Evolutionary conservation across 1,140 invertebrate species (phyloP).

Genomic region (Steinernema khuongi): DNA sequence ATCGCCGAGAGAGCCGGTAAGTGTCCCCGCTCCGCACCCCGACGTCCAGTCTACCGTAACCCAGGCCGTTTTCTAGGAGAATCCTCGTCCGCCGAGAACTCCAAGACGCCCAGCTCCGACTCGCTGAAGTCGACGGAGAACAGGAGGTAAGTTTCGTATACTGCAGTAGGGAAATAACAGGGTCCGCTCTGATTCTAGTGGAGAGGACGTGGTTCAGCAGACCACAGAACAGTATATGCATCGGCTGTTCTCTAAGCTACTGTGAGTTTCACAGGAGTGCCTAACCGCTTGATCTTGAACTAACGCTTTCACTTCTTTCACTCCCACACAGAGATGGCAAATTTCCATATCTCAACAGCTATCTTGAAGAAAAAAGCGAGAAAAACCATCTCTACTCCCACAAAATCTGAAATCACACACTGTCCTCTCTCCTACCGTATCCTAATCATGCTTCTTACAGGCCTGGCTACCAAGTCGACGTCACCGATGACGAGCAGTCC

Average conservation of each 20-base stretch:
- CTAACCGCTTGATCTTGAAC: not conserved
- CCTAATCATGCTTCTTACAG: not conserved
- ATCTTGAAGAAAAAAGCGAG: too few relatives aligned
- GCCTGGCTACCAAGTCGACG: conserved; percentile 12
- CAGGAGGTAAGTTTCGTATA: not conserved
- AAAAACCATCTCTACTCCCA: too few relatives aligned
- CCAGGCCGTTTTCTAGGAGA: conserved; percentile 1
- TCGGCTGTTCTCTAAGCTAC: conserved; percentile 14
- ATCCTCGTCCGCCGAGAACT: not conserved
- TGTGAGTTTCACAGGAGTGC: conserved; percentile 12
- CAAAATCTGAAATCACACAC: not conserved
- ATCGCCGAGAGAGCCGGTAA: conserved; percentile 48
- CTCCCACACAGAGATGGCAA: not conserved
- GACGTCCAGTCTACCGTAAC: conserved; percentile 11
- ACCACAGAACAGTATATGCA: conserved; percentile 5
- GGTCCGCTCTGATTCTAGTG: not conserved
- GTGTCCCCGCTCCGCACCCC: not conserved
- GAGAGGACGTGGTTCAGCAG: conserved; percentile 4
- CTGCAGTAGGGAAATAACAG: not conserved
- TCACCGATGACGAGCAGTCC: conserved; percentile 25
- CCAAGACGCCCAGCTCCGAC: not conserved
- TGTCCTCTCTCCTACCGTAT: not conserved
- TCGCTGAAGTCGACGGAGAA: not conserved
- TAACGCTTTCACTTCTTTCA: not conserved
- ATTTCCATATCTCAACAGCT: too few relatives aligned